phyloP scores from a whole-genome alignment of 2,797 vertebrate species.

The Sarcophilus harrisii region DNA sequence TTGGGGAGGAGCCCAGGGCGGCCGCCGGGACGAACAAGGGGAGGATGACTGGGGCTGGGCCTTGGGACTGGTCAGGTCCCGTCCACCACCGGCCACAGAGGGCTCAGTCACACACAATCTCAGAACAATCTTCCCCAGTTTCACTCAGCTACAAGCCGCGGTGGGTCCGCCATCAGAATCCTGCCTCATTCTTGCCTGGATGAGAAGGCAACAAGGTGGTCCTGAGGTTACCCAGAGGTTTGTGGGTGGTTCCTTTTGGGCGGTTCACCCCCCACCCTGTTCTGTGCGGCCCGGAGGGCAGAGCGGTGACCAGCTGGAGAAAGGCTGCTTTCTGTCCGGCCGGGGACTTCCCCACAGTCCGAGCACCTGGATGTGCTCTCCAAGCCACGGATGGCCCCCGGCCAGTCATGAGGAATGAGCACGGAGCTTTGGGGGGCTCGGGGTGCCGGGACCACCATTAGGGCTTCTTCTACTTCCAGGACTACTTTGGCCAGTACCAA shows the following conservation, averaged over 20 bases:
- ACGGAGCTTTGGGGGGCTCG: not conserved
- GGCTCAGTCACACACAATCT: not conserved
- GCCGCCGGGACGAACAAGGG: too few species aligned
- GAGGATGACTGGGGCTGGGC: too few species aligned
- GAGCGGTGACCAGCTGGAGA: not conserved
- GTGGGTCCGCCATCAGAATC: not conserved
- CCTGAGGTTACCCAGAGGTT: not conserved
- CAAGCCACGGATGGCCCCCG: rapidly evolving
- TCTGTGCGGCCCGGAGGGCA: not conserved
- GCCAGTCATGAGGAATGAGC: not conserved
- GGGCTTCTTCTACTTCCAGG: not conserved
- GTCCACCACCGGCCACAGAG: not conserved
- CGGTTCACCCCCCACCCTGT: not conserved
- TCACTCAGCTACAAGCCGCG: too few species aligned
- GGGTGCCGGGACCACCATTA: not conserved
- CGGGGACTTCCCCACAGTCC: not conserved
- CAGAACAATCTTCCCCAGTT: not conserved
- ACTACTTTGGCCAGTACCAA: not conserved
- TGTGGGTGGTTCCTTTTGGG: not conserved
- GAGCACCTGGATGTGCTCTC: not conserved
- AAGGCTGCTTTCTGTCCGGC: not conserved
- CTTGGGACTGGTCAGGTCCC: not conserved
- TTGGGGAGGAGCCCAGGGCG: not conserved
- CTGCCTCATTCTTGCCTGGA: not conserved
- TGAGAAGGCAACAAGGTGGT: not conserved